These are phyloP conservation scores for Dusona sp. DNA, from an alignment of 2,888 invertebrate species.

Conservation along the genomic window DNA sequence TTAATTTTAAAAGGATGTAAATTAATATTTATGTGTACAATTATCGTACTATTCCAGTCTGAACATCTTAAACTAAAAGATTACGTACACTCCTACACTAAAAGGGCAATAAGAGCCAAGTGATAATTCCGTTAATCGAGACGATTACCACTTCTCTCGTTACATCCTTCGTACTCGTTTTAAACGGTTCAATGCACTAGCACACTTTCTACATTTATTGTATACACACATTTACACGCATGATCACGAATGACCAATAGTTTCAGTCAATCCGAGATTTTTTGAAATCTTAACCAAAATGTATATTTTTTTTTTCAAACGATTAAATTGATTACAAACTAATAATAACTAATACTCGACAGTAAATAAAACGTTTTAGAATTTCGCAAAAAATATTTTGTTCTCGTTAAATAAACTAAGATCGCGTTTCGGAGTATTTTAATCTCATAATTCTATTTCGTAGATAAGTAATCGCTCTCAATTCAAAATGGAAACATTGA, in stretches of 20 bases:
- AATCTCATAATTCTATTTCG: conserved; percentile 15
- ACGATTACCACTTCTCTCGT: conserved; percentile 60
- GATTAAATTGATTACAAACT: neutral
- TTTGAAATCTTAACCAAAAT: neutral
- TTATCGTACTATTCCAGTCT: neutral
- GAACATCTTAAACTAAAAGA: neutral
- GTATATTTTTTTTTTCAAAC: neutral
- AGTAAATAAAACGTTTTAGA: no score
- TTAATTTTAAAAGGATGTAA: neutral
- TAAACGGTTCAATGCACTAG: conserved; percentile 59
- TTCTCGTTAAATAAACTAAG: no score
- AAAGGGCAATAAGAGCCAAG: conserved; percentile 50
- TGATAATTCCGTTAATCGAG: conserved; percentile 64
- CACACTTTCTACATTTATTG: conserved; percentile 25
- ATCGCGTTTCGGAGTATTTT: neutral
- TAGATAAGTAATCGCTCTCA: conserved; percentile 24
- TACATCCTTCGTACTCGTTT: conserved; percentile 43
- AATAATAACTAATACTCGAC: neutral
- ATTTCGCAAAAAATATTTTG: no score
- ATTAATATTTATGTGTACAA: neutral
- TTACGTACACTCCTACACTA: conserved; percentile 20
- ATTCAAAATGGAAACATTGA: conserved; percentile 7
- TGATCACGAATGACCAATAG: conserved; percentile 1
- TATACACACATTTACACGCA: neutral
- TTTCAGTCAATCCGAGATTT: neutral